These are phyloP conservation scores for Aplysia californica DNA, from an alignment of 1,140 invertebrate genomes.

Conservation along the genomic window DNA sequence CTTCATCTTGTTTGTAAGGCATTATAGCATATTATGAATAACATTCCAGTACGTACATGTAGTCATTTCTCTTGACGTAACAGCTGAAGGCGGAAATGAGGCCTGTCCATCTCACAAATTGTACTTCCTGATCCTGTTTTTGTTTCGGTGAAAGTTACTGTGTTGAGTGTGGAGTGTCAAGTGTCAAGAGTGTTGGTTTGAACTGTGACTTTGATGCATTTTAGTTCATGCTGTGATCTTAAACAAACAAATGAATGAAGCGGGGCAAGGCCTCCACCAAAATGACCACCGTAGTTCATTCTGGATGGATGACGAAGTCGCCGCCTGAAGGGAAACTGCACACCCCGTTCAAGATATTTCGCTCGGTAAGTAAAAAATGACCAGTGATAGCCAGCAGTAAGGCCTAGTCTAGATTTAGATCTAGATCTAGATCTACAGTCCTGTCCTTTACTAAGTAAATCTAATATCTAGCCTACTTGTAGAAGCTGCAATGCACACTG, in stretches of 20 bases:
- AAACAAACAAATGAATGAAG: constrained; percentile 30
- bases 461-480: no score
- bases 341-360: constrained; percentile 60
- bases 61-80: not conserved
- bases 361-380: constrained; percentile 57
- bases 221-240: no score
- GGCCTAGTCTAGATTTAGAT: no score
- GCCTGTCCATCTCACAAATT: not conserved
- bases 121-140: no score
- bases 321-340: constrained; percentile 59
- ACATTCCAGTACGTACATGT: not conserved
- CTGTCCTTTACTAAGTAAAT: no score
- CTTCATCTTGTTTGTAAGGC: not conserved
- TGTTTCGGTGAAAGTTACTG: no score
- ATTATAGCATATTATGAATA: not conserved
- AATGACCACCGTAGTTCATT: constrained; percentile 54
- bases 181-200: no score
- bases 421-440: no score
- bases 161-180: no score
- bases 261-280: constrained; percentile 33
- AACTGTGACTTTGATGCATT: no score
- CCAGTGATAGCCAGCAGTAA: no score
- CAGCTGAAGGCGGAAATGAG: constrained; percentile 7
- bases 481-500: no score
- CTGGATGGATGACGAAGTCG: constrained; percentile 62